A percentile compares a stretch with the other conserved stretches of the same genome.
phyloP scores from a whole-genome alignment of 2,888 invertebrate genomes.

The Tenthredo amoena region DNA sequence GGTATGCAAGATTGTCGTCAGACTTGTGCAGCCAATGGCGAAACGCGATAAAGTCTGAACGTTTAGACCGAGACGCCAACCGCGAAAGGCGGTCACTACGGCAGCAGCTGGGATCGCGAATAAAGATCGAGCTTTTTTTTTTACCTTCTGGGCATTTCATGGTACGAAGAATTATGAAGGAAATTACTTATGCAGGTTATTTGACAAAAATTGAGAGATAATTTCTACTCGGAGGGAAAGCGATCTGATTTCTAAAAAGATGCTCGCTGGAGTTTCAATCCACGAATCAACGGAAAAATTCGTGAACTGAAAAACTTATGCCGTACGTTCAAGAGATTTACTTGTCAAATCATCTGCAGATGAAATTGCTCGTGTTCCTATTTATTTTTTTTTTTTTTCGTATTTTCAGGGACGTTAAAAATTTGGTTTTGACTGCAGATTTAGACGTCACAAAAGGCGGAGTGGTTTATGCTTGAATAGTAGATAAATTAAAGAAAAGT shows the following conservation, averaged over 20 bases:
- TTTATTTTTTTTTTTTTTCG: background rate
- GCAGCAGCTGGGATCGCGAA: background rate
- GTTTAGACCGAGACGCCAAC: background rate
- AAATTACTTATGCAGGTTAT: background rate
- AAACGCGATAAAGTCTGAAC: background rate
- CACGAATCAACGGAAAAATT: background rate
- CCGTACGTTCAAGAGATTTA: background rate
- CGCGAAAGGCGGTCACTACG: background rate
- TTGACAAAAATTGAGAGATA: background rate
- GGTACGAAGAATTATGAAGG: background rate
- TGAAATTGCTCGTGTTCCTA: background rate
- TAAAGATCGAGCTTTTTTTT: background rate
- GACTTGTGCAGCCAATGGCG: conserved; percentile 36
- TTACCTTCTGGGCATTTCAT: background rate
- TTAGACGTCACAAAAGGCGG: background rate
- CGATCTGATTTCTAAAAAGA: too few species aligned
- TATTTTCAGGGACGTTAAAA: background rate
- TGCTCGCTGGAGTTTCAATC: background rate
- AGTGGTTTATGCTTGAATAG: background rate
- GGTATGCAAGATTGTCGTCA: conserved; percentile 58
- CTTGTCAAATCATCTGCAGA: background rate
- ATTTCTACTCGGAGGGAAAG: too few species aligned
- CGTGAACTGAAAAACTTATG: too few species aligned
- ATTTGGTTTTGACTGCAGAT: background rate
- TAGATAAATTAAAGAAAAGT: conserved; percentile 23